Evolutionary conservation across 2,113 vertebrate genomes (phyloP), one percentile per base, ranked within the genome.

Genomic region (Pandion haliaetus): DNA sequence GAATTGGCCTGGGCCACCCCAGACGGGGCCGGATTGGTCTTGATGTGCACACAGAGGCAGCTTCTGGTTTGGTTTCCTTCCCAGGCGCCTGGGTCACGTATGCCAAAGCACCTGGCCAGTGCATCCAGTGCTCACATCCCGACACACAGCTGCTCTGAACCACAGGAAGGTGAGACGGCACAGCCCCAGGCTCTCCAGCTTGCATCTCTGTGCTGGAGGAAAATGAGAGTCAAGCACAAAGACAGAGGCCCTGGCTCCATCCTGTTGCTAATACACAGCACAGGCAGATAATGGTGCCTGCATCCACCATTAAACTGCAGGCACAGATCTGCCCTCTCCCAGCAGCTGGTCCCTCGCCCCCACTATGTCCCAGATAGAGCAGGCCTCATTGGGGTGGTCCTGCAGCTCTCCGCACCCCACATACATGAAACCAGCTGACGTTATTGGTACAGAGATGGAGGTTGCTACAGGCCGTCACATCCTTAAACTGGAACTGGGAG

Each of bases 141-240:
- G 2, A 3, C 16, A 66, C 15, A 13, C 10, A 12, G 5, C 31
- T 40, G 50, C 19, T 62, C 42, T 4, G 19, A 47, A 23, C 23
- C 44, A 13, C 42, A 0, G 0, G 52, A n/a, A 67, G 17, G 32
- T 0, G 0, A 73, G 54, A 26, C 58, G 45, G 16, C 1, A 14
- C 50, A 47, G 31, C 23, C 59, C n/a, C 45, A 44, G 16, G 12
- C 42, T 71, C 55, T n/a, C 4, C 3, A 38, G 9, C 24, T 65
- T 15, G 29, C 38, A 26, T 1, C 32, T 73, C 59, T 31, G 10
- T 1, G 1, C 80, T 42, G 50, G 25, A 36, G 28, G 23, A 85
- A 57, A 78, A 87, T 1, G 8, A 50, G 14, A 32, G 17, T 9
- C 0, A 0, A 73, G 77, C 19, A 55, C 6, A 47, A 78, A 66